Base-by-base conservation (phyloP, 2,888 invertebrate genomes). In the Plebejus melissa region DNA sequence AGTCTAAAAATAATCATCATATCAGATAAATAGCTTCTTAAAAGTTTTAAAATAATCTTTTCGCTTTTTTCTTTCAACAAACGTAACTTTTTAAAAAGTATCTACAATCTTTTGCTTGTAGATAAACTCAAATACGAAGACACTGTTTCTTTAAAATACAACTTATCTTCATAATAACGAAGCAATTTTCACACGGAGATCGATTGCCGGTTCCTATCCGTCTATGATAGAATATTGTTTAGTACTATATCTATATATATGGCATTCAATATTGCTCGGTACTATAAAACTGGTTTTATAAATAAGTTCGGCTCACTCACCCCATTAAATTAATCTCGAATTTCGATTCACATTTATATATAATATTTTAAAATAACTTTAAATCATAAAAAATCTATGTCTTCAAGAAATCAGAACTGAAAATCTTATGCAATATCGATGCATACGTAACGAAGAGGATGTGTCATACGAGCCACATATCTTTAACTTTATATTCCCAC, bases 401-500 rank as follows among this genome's bases (percentile, higher is more conserved):
- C 16, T 0, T 4, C 16, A 16, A 54, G 54, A 36, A 13, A 5
- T 36, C 32, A 5, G 16, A 16, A 65, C 13, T 65, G 32, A 16
- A 13, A 65, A 32, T 65, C 32, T 32, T 11, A 0, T 65, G 65
- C 65, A 65, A 5, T 13, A 65, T 65, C 65, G 32, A 32, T 32
- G 65, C 65, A 65, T 36, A 65, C 32, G 32, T 65, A 65, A 36
- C 65, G 65, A 65, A 65, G 65, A 65, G 13, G 13, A 32, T 32
- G 32, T 32, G 65, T 65, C 65, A 36, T 65, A 60, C 2, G 32
- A 65, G 41, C 28, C 5, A 71, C 71, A 71, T 41, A 28, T 46
- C 46, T 71, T 46, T 22, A 13, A 71, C 41, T 71, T 71, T 71
- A 71, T 70, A 32, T 72, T 13, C 46, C 71, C 50, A 71, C 71